Base-by-base conservation (phyloP, 2,113 vertebrate genomes). In the Rhombomys opimus region DNA sequence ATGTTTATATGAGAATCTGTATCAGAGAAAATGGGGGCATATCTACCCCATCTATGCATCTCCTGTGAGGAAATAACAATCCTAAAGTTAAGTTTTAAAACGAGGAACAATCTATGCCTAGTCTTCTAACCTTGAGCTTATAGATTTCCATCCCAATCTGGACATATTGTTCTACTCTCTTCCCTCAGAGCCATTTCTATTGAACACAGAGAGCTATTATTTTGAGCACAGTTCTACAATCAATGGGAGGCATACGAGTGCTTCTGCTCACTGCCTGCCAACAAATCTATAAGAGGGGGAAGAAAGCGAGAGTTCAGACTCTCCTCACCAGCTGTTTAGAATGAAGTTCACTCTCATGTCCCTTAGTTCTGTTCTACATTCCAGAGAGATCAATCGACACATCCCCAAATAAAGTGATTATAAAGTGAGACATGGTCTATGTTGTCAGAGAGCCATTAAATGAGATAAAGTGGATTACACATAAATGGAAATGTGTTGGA, bases 71-170 rank as follows among this genome's bases (percentile, higher is more conserved):
- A 92, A 94, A 95, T 57, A 78, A 46, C n/a, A 77, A 73, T 75
- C 4, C 23, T 52, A 95, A 92, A 90, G 25, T 54, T 59, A 76
- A 50, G 72, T 77, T 93, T 96, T 73, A 54, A 94, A 94, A 87
- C 61, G 59, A 91, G 78, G 38, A 85, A n/a, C 11, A 54, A 95
- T 91, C 84, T 6, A 81, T 11, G 52, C 46, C 23, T 41, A 85
- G 32, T 68, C 41, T 30, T 77, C 70, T 72, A 87, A 94, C 63
- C 80, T 90, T 13, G 5, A 30, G 35, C 35, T 82, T 96, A 97
- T 78, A 91, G 95, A 93, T 95, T 95, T 97, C 95, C 84, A 91
- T 75, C 54, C 57, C 77, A 35, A 91, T 59, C 35, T 76, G 54
- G 35, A 94, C 50, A 54, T 54, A 75, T 22, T 75, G 57, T 91